These are phyloP conservation scores for Popillia japonica DNA, from an alignment of 1,140 invertebrate genomes.

Conservation along the genomic window DNA sequence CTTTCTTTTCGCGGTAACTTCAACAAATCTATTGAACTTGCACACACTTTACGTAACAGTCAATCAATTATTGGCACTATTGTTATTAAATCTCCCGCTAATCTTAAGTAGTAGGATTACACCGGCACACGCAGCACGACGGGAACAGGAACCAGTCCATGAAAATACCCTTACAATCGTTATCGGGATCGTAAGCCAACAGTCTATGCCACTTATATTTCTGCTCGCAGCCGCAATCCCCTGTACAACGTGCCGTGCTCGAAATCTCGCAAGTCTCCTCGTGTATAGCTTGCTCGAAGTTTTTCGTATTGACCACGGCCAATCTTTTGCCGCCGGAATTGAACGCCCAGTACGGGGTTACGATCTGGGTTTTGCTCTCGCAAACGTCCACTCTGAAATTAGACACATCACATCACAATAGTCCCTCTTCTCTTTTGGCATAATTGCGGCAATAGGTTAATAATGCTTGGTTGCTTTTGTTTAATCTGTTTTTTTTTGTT, in stretches of 20 bases:
- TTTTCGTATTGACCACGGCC: constrained; percentile 93
- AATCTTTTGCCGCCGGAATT: constrained; percentile 90
- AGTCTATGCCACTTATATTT: constrained; percentile 90
- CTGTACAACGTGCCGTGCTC: constrained; percentile 78
- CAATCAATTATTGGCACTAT: too few relatives aligned
- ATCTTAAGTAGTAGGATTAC: too few relatives aligned
- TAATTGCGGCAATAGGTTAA: too few relatives aligned
- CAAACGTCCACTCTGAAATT: constrained; percentile 82
- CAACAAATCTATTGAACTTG: too few relatives aligned
- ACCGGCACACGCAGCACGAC: too few relatives aligned
- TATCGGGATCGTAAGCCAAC: constrained; percentile 90
- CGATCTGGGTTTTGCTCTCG: constrained; percentile 91
- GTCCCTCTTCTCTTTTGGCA: too few relatives aligned
- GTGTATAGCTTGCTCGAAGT: constrained; percentile 94
- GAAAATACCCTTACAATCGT: constrained; percentile 93
- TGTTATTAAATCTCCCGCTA: too few relatives aligned
- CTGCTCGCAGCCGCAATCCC: constrained; percentile 89
- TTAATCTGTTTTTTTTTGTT: too few relatives aligned
- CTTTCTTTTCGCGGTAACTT: too few relatives aligned
- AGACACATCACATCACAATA: neutral
- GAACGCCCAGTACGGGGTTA: constrained; percentile 92
- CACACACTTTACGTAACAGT: too few relatives aligned
- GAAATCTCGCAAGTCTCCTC: constrained; percentile 91
- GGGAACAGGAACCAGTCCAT: constrained; percentile 97
- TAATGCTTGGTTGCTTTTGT: too few relatives aligned